These are phyloP conservation scores for Zaprionus davidi DNA, from an alignment of 1,140 invertebrate genomes.

Conservation along the genomic window DNA sequence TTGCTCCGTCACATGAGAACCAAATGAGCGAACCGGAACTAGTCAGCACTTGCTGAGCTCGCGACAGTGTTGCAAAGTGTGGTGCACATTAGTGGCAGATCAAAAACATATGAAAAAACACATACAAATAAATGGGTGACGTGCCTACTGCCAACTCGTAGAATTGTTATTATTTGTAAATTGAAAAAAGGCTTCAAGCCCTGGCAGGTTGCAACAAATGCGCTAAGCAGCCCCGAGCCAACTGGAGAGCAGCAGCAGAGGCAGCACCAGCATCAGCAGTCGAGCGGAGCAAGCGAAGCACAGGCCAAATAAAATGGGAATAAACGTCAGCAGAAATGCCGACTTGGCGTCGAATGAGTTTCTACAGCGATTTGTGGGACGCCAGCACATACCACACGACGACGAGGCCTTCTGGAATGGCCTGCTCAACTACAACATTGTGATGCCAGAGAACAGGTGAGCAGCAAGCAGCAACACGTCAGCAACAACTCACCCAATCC, in stretches of 20 bases:
- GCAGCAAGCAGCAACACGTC: slow-evolving; percentile 26
- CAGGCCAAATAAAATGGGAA: slow-evolving; percentile 90
- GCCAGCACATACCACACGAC: slow-evolving; percentile 89
- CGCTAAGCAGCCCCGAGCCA: slow-evolving; percentile 20
- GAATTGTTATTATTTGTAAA: slow-evolving; percentile 54
- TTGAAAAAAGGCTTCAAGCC: slow-evolving; percentile 32
- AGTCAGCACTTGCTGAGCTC: slow-evolving; percentile 27
- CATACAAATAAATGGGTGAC: slow-evolving; percentile 53
- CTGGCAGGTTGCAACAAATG: slow-evolving; percentile 29
- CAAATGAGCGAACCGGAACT: background rate
- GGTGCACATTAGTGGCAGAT: slow-evolving; percentile 9
- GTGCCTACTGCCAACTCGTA: slow-evolving; percentile 49
- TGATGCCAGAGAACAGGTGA: slow-evolving; percentile 90
- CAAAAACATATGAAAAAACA: slow-evolving; percentile 51
- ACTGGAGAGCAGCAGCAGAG: slow-evolving; percentile 32
- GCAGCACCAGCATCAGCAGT: slow-evolving; percentile 23
- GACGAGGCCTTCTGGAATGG: slow-evolving; percentile 98
- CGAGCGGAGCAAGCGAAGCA: background rate
- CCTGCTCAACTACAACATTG: slow-evolving; percentile 95
- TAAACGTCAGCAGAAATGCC: slow-evolving; percentile 91
- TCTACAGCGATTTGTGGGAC: slow-evolving; percentile 91
- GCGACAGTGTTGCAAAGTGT: slow-evolving; percentile 29
- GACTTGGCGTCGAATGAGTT: slow-evolving; percentile 93
- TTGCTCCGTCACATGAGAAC: background rate
- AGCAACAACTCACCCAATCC: slow-evolving; percentile 2